Base-by-base conservation (phyloP, 2,113 vertebrate species). In the Lepisosteus osseus region DNA sequence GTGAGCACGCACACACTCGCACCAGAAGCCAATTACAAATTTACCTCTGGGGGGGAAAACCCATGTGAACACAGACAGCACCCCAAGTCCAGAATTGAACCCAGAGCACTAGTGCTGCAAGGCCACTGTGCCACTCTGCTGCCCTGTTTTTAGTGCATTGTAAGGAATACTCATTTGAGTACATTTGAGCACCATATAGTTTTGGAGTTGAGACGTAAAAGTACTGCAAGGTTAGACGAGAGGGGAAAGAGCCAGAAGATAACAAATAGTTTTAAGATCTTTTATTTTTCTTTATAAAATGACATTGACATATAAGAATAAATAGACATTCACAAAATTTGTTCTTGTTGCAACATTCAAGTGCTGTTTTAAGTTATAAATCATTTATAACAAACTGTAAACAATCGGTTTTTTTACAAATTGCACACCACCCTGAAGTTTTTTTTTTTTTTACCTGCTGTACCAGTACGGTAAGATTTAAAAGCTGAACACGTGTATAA, bases 261-360 rank as follows among this genome's bases (percentile, higher is more conserved):
- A 13, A 11, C 11, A 12, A 59, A 14, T 66, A 9, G 6, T 54
- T 72, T 72, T 4, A 55, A 51, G 78, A 83, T 75, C 75, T 74
- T 80, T 87, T 87, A 61, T 72, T 54, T 74, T 74, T 74, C 75
- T 78, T 79, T 80, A 57, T 65, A 83, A 86, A 82, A 83, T 42
- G 43, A 82, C 79, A 75, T 3, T 69, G 47, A 83, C 83, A 82
- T 74, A 80, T 3, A 76, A 80, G 68, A 87, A 90, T 89, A 90
- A 89, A 92, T 90, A 88, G 78, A 86, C 82, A 86, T 86, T 88
- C 75, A 85, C 83, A 78, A 81, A 87, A 83, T 85, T 69, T 82
- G 74, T 86, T 80, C 73, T 62, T 70, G 76, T 80, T 76, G 74
- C 82, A 84, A 85, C 87, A 84, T 90, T 87, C 80, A 86, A 83